Conservation (phyloP, 2,797 vertebrate genomes). For the Pseudochaenichthys georgianus region DNA sequence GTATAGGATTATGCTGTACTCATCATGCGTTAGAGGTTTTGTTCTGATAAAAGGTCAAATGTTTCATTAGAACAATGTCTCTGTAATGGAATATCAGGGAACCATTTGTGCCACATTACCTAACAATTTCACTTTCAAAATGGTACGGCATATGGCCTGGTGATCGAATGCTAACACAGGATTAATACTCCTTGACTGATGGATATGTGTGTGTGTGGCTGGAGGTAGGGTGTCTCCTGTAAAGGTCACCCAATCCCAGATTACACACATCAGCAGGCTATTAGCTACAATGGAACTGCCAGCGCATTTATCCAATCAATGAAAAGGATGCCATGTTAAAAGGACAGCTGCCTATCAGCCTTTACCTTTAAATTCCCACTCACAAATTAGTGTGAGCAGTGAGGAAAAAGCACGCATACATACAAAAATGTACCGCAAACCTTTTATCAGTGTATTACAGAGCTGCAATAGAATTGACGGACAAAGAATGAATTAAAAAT, state of each 20-base stretch:
- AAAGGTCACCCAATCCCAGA: conserved; percentile 68
- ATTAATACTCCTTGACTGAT: conserved; percentile 55
- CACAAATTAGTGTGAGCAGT: conserved; percentile 44
- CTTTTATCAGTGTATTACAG: conserved; percentile 31
- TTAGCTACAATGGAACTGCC: conserved; percentile 58
- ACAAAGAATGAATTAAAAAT: conserved; percentile 25
- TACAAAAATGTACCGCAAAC: conserved; percentile 11
- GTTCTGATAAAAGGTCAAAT: neutral
- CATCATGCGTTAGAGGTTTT: conserved; percentile 19
- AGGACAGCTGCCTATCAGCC: conserved; percentile 39
- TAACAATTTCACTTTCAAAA: conserved; percentile 37
- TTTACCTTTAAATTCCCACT: conserved; percentile 25
- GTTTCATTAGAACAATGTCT: conserved; percentile 12
- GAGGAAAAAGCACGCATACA: conserved; percentile 7
- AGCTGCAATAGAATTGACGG: conserved; percentile 19
- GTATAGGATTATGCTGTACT: neutral
- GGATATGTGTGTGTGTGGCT: conserved; percentile 1
- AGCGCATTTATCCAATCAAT: conserved; percentile 58
- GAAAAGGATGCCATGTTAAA: conserved; percentile 47
- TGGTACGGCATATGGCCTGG: conserved; percentile 42
- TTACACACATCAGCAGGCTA: conserved; percentile 70
- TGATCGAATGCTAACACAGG: conserved; percentile 26
- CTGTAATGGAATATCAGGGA: conserved; percentile 19
- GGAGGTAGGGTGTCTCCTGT: conserved; percentile 41
- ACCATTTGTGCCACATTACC: conserved; percentile 25